phyloP scores from a whole-genome alignment of 2,113 vertebrate species.

The Myrmecobius fasciatus region DNA sequence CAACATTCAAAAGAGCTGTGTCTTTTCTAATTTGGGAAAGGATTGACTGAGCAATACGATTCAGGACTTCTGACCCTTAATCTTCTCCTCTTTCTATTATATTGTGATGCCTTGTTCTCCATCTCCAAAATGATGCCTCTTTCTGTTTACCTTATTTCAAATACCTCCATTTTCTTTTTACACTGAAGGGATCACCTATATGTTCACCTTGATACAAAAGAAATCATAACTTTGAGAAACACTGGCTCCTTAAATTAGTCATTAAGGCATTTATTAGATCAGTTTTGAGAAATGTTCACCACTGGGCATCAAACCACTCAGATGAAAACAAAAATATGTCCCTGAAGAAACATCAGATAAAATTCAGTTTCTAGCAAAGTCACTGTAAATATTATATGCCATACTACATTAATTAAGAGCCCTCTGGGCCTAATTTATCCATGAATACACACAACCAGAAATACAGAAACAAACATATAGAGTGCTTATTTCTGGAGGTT shows the following conservation, averaged over 20 bases:
- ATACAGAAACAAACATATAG: not conserved
- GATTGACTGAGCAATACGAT: not conserved
- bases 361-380: not conserved
- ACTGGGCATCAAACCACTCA: constrained; percentile 1
- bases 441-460: not conserved
- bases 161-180: not conserved
- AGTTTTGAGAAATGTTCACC: not conserved
- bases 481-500: not conserved
- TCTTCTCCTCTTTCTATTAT: not conserved
- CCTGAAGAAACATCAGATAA: not conserved
- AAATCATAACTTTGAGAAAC: not conserved
- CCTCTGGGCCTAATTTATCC: not conserved
- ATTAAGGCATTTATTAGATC: not conserved
- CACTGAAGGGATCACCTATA: not conserved
- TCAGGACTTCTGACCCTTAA: not conserved
- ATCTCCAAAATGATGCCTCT: not conserved
- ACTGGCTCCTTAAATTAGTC: not conserved
- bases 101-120: not conserved
- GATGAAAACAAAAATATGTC: not conserved
- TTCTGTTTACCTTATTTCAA: not conserved
- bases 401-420: not conserved
- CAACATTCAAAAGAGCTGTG: not conserved
- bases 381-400: not conserved
- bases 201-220: constrained; percentile 17
- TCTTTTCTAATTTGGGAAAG: not conserved